Evolutionary conservation across 2,888 invertebrate species (phyloP).

Genomic region (Pelosia muscerda): DNA sequence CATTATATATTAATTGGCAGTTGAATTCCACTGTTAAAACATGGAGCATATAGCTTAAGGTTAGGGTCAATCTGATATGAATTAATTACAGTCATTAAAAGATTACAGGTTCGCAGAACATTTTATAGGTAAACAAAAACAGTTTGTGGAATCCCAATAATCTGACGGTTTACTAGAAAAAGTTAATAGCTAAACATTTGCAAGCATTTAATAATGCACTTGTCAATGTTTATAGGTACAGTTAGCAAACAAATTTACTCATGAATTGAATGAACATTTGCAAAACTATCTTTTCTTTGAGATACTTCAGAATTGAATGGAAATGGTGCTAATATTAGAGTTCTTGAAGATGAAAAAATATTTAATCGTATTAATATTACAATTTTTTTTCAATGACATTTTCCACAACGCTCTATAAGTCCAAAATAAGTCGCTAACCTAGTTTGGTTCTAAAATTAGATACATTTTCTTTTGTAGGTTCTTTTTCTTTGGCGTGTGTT

Average conservation of each 20-base stretch:
- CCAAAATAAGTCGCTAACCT: too few species aligned
- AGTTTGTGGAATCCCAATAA: background rate
- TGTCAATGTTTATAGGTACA: background rate
- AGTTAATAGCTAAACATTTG: background rate
- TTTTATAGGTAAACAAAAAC: background rate
- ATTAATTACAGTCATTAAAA: slow-evolving; percentile 16
- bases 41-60: slow-evolving; percentile 10
- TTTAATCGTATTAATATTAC: too few species aligned
- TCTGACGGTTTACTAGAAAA: background rate
- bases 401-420: too few species aligned
- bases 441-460: too few species aligned
- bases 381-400: too few species aligned
- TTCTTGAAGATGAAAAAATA: too few species aligned
- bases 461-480: too few species aligned
- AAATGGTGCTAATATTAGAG: too few species aligned
- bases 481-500: too few species aligned
- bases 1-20: background rate
- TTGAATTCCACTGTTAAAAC: background rate
- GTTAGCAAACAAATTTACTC: background rate
- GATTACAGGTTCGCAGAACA: slow-evolving; percentile 42
- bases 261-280: background rate
- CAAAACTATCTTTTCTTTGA: background rate
- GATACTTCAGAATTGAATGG: too few species aligned
- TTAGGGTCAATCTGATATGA: slow-evolving; percentile 34
- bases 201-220: background rate